These are phyloP conservation scores for Rhyacichthys aspro DNA, from an alignment of 2,797 vertebrate genomes.

Conservation along the genomic window DNA sequence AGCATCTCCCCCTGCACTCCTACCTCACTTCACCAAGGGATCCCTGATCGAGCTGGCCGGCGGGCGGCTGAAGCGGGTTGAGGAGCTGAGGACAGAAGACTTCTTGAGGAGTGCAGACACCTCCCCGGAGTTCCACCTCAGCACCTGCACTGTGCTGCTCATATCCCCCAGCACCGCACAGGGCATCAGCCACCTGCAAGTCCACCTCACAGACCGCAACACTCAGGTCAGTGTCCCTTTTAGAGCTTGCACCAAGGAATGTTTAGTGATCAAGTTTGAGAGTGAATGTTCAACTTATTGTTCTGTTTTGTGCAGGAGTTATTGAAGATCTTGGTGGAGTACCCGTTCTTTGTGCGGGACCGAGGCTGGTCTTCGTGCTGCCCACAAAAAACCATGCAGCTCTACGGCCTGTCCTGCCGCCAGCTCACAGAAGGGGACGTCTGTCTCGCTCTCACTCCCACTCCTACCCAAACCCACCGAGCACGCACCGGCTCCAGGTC, in stretches of 20 bases:
- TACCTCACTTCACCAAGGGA: constrained; percentile 88
- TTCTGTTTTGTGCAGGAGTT: constrained; percentile 77
- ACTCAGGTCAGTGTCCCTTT: constrained; percentile 79
- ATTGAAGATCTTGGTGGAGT: constrained; percentile 85
- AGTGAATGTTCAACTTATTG: constrained; percentile 39
- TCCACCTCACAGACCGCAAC: constrained; percentile 83
- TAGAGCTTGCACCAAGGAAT: not conserved
- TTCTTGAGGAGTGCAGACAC: constrained; percentile 82
- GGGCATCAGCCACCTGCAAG: constrained; percentile 83
- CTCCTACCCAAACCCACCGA: constrained; percentile 58
- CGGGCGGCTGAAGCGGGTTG: constrained; percentile 80
- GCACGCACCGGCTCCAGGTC: constrained; percentile 58
- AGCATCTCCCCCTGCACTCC: constrained; percentile 74
- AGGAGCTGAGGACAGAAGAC: constrained; percentile 83
- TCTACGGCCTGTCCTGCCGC: constrained; percentile 81
- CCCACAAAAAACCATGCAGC: constrained; percentile 79
- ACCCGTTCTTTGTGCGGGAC: constrained; percentile 84
- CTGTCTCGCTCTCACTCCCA: constrained; percentile 82
- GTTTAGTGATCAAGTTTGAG: too few relatives aligned
- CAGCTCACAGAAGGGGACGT: constrained; percentile 80
- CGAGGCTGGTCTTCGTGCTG: constrained; percentile 85
- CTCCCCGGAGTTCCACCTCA: constrained; percentile 84
- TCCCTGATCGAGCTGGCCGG: constrained; percentile 83
- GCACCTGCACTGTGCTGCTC: constrained; percentile 80
- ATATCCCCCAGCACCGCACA: constrained; percentile 75